Percentiles rank a stretch among this genome's conserved stretches.
These are phyloP conservation scores for Bucco capensis DNA, from an alignment of 2,113 vertebrate species.

Conservation along the genomic window DNA sequence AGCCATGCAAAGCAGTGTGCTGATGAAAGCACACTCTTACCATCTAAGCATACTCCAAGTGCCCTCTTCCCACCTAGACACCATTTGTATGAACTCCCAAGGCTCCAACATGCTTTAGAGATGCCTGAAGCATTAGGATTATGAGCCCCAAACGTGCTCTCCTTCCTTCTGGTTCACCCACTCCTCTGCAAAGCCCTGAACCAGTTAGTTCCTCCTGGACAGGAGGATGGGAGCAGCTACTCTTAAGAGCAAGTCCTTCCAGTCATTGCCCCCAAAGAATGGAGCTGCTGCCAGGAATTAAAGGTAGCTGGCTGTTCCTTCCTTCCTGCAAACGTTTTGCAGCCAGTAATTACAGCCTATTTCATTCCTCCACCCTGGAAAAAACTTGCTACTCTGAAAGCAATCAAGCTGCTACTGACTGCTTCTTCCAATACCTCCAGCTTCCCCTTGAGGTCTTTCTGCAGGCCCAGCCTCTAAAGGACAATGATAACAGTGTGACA, in stretches of 20 bases:
- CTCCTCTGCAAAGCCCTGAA: background rate
- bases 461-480: background rate
- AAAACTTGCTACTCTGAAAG: background rate
- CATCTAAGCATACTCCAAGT: background rate
- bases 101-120: background rate
- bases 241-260: background rate
- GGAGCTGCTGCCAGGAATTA: background rate
- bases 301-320: background rate
- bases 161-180: background rate
- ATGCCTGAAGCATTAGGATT: background rate
- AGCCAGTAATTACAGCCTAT: background rate
- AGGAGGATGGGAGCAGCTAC: background rate
- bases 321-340: background rate
- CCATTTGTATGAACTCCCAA: background rate
- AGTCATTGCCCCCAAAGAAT: background rate
- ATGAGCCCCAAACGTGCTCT: accelerated
- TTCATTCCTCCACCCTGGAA: background rate
- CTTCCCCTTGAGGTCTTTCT: background rate
- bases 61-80: background rate
- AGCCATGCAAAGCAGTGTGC: background rate
- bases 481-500: background rate
- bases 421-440: background rate
- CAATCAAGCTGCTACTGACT: background rate
- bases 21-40: background rate
- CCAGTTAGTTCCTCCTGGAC: background rate